A percentile compares a stretch with the other conserved stretches of the same genome.
Evolutionary conservation across 2,113 vertebrate genomes (phyloP).

Genomic region (Polyodon spathula): DNA sequence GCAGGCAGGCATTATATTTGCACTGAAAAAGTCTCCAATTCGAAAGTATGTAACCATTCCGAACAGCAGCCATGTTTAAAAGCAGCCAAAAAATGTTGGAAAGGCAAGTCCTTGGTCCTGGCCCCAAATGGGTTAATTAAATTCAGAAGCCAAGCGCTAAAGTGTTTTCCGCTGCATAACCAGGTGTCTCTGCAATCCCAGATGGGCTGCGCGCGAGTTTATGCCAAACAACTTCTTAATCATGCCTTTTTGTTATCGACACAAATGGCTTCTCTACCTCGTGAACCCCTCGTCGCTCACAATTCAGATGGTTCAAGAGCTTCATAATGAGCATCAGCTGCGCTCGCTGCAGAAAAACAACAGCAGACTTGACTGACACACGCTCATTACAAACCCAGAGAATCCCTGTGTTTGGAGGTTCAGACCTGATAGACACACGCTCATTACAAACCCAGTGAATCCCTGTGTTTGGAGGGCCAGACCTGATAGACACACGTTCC

Average conservation of each 20-base stretch:
- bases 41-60: conserved; percentile 2
- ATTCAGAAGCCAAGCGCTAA: conserved; percentile 37
- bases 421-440: too few relatives aligned
- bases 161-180: conserved; percentile 54
- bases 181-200: conserved; percentile 64
- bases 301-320: conserved; percentile 66
- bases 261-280: conserved; percentile 48
- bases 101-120: background rate
- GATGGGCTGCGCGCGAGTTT: conserved; percentile 57
- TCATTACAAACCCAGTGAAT: too few relatives aligned
- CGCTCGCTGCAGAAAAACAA: conserved; percentile 43
- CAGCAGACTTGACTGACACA: too few relatives aligned
- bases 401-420: too few relatives aligned
- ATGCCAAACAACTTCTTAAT: conserved; percentile 61
- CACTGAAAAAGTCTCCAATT: background rate
- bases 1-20: conserved; percentile 1
- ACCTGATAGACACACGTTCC: too few relatives aligned
- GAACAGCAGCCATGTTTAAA: conserved; percentile 9
- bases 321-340: conserved; percentile 70
- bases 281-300: conserved; percentile 56
- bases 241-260: conserved; percentile 64
- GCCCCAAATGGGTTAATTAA: conserved; percentile 16
- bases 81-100: conserved; percentile 9
- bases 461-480: too few relatives aligned
- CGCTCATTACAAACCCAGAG: too few relatives aligned